These are phyloP conservation scores for Drosophila lini DNA, from an alignment of 1,140 invertebrate genomes.

Conservation along the genomic window DNA sequence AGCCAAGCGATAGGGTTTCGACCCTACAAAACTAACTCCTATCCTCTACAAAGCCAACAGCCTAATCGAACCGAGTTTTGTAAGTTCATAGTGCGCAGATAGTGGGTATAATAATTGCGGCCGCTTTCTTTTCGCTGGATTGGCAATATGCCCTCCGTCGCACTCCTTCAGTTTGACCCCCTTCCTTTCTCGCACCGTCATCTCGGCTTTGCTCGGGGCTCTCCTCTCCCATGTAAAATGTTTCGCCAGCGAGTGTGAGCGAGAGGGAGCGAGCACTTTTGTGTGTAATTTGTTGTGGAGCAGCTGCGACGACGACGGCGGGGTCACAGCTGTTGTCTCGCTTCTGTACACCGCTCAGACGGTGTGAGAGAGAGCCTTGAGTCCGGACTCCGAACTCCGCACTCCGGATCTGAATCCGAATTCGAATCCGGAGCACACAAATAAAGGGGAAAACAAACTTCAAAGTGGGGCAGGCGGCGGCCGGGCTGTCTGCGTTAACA, in stretches of 20 bases:
- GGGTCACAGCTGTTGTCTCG: constrained; percentile 71
- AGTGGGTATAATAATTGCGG: constrained; percentile 12
- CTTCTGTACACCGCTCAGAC: constrained; percentile 49
- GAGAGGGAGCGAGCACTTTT: constrained; percentile 48
- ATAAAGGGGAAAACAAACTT: constrained; percentile 23
- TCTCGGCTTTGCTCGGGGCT: constrained; percentile 22
- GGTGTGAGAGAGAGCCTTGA: constrained; percentile 23
- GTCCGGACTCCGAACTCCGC: constrained; percentile 27
- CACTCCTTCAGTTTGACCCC: constrained; percentile 29
- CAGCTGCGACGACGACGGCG: constrained; percentile 52
- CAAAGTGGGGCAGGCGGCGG: constrained; percentile 17
- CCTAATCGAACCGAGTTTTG: background rate
- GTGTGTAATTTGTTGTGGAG: constrained; percentile 65
- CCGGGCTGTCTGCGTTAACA: constrained; percentile 16
- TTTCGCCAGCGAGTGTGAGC: constrained; percentile 20
- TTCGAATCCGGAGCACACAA: constrained; percentile 6
- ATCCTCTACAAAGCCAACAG: constrained; percentile 6
- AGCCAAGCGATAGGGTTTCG: constrained; percentile 41
- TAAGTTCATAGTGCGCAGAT: constrained; percentile 15
- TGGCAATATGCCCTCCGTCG: constrained; percentile 36
- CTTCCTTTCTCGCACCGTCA: constrained; percentile 30
- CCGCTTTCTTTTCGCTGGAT: constrained; percentile 44
- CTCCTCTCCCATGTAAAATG: constrained; percentile 46
- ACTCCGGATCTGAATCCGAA: constrained; percentile 29
- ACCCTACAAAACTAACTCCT: constrained; percentile 6